phyloP scores from a whole-genome alignment of 2,113 vertebrate species.

The Cercocebus atys region DNA sequence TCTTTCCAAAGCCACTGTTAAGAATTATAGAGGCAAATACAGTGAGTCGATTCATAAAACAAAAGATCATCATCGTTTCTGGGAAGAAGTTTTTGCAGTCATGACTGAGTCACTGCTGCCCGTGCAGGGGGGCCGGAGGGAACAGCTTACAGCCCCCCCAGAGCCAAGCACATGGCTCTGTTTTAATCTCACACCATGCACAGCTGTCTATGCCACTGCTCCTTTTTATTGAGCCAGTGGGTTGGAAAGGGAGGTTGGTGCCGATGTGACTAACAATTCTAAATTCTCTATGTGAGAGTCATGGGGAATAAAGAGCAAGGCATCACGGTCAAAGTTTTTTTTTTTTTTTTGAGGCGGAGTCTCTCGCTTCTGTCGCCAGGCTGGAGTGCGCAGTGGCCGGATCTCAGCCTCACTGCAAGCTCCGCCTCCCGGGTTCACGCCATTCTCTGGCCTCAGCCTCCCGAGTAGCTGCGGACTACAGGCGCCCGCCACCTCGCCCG shows the following conservation, averaged over 20 bases:
- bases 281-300: not conserved
- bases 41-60: not conserved
- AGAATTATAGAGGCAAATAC: not conserved
- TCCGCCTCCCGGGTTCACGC: too few relatives aligned
- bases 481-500: too few relatives aligned
- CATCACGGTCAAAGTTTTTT: not conserved
- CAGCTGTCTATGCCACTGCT: not conserved
- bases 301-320: not conserved
- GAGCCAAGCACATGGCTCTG: not conserved
- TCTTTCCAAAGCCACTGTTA: not conserved
- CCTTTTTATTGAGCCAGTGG: not conserved
- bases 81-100: not conserved
- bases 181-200: not conserved
- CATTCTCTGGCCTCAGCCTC: too few relatives aligned
- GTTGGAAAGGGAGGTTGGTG: not conserved
- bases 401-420: too few relatives aligned
- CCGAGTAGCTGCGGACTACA: too few relatives aligned
- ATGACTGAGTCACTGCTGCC: not conserved
- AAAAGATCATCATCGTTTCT: not conserved
- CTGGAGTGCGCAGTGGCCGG: too few relatives aligned
- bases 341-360: too few relatives aligned
- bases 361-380: too few relatives aligned
- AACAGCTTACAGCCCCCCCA: accelerated
- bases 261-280: not conserved
- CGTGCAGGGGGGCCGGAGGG: not conserved